Evolutionary conservation across 2,888 invertebrate species (phyloP).

Genomic region (Sinotaia quadrata): DNA sequence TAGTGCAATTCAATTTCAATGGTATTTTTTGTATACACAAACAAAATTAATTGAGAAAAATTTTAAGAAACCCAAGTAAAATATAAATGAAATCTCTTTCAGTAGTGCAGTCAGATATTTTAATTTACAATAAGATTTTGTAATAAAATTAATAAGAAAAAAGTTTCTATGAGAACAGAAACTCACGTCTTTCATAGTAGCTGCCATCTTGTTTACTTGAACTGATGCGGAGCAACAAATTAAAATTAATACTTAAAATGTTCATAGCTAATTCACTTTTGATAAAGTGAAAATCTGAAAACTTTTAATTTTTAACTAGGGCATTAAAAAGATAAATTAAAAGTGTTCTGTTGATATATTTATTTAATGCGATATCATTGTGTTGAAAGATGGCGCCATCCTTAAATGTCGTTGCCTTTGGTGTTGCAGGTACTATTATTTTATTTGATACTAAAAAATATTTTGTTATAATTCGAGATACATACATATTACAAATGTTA

Average conservation of each 20-base stretch:
- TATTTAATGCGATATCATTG: constrained; percentile 29
- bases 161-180: constrained; percentile 4
- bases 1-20: too few species aligned
- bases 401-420: constrained; percentile 38
- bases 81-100: too few species aligned
- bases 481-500: too few species aligned
- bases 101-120: too few species aligned
- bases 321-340: background rate
- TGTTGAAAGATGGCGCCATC: constrained; percentile 57
- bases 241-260: background rate
- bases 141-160: constrained; percentile 2
- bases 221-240: background rate
- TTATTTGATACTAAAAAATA: too few species aligned
- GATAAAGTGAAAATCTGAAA: background rate
- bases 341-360: background rate
- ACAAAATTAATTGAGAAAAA: too few species aligned
- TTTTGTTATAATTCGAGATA: too few species aligned
- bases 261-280: background rate
- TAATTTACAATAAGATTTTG: too few species aligned
- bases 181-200: constrained; percentile 28
- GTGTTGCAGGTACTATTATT: background rate
- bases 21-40: too few species aligned
- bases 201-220: constrained; percentile 19
- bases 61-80: too few species aligned
- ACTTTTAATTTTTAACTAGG: background rate